Evolutionary conservation across 1,140 invertebrate genomes (phyloP).

Genomic region (Eulimnadia texana): DNA sequence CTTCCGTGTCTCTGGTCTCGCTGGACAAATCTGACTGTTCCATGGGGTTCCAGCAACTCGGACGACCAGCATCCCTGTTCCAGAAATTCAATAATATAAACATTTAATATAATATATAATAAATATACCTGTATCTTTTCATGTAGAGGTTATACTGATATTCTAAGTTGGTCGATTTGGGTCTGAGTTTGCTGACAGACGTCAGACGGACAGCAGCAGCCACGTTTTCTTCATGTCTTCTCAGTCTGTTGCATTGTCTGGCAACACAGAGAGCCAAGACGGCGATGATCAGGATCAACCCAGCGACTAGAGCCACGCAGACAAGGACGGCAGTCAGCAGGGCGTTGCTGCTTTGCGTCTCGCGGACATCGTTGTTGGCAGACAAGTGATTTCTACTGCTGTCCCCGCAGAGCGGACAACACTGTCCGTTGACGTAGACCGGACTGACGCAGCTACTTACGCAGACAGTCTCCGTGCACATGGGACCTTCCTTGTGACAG

Average conservation of each 20-base stretch:
- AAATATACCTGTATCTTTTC: conserved; percentile 5
- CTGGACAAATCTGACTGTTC: conserved; percentile 1
- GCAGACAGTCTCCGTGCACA: conserved; percentile 13
- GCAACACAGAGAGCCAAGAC: conserved; percentile 12
- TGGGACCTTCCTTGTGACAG: conserved; percentile 8
- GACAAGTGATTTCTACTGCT: not conserved
- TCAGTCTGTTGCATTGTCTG: conserved; percentile 7
- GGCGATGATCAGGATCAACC: conserved; percentile 2
- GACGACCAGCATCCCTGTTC: not conserved
- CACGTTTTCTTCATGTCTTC: conserved; percentile 3
- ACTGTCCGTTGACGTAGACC: conserved; percentile 9
- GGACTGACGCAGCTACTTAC: not conserved
- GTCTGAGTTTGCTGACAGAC: conserved; percentile 4
- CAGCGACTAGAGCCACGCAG: conserved; percentile 8
- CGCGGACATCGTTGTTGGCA: not conserved
- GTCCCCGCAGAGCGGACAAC: conserved; percentile 12
- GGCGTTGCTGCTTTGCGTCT: not conserved
- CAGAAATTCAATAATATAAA: not conserved
- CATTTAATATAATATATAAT: too few relatives aligned
- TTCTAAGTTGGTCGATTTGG: conserved; percentile 15
- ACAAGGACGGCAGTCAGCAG: conserved; percentile 14
- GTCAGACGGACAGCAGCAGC: conserved; percentile 12
- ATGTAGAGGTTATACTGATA: conserved; percentile 8
- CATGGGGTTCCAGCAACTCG: not conserved
- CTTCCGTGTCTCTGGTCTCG: conserved; percentile 1